Evolutionary conservation across 2,113 vertebrate species (phyloP).

Genomic region (Chauna torquata): DNA sequence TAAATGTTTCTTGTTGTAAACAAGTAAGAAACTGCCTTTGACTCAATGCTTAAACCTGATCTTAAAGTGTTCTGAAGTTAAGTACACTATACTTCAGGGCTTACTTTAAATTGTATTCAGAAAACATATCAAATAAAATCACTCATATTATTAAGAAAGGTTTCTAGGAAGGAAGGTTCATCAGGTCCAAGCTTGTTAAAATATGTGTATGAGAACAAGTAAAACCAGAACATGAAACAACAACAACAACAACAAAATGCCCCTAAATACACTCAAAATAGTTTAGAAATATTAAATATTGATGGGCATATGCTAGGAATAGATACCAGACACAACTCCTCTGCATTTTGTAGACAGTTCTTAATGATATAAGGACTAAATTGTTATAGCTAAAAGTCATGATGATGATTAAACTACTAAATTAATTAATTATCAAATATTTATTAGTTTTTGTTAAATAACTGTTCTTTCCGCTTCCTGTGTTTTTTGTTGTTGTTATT

Average conservation of each 20-base stretch:
- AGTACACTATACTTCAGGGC: background rate
- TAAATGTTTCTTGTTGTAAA: conserved; percentile 5
- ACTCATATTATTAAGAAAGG: background rate
- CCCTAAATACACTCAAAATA: background rate
- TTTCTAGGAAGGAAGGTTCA: background rate
- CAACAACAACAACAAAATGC: no score
- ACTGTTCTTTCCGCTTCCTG: background rate
- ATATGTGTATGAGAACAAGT: background rate
- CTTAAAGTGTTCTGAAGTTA: background rate
- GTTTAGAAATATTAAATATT: background rate
- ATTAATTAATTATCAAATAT: background rate
- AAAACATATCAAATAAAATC: background rate
- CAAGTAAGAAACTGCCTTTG: background rate
- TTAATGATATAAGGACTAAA: background rate
- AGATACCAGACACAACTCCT: background rate
- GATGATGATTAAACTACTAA: background rate
- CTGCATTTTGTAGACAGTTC: background rate
- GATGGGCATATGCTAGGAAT: background rate
- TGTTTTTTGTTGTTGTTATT: no score
- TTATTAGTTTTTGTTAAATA: background rate
- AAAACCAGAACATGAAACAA: background rate
- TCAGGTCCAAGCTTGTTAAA: background rate
- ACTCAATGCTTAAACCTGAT: background rate
- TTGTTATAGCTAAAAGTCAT: background rate
- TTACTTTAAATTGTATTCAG: background rate